These are phyloP conservation scores for Pygoscelis antarcticus DNA, from an alignment of 2,113 vertebrate species.

Conservation along the genomic window DNA sequence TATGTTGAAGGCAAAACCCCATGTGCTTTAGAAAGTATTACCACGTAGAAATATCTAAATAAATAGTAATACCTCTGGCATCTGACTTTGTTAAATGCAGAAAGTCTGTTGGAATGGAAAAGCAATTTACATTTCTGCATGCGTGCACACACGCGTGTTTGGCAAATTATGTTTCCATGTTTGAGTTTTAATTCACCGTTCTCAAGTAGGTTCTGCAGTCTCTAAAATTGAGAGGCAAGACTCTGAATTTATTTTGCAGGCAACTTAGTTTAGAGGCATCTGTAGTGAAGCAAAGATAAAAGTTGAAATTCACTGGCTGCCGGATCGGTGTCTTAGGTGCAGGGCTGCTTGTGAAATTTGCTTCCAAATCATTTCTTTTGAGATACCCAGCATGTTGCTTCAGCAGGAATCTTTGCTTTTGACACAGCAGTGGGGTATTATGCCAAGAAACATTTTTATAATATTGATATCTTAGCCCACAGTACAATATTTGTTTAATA, in stretches of 20 bases:
- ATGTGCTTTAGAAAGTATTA: background rate
- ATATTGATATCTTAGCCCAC: background rate
- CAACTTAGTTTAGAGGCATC: background rate
- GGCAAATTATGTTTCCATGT: background rate
- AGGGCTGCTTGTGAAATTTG: background rate
- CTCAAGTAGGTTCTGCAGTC: background rate
- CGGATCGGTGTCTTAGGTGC: accelerated
- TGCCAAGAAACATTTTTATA: background rate
- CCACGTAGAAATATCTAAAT: background rate
- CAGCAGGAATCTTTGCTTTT: background rate
- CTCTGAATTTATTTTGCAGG: background rate
- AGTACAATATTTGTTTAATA: background rate
- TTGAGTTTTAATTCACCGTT: background rate
- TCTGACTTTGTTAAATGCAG: background rate
- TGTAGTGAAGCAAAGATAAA: background rate
- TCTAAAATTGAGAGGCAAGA: background rate
- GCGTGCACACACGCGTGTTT: accelerated
- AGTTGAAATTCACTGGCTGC: background rate
- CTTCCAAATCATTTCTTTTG: background rate
- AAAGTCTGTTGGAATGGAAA: background rate
- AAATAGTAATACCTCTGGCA: background rate
- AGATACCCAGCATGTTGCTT: background rate
- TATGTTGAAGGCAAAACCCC: background rate
- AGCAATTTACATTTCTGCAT: background rate
- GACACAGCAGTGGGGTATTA: background rate